A percentile compares a stretch with the other conserved stretches of the same genome.
Evolutionary conservation across 92 coral and sea anemone species (phyloP).

Genomic region (Blastomussa wellsi): DNA sequence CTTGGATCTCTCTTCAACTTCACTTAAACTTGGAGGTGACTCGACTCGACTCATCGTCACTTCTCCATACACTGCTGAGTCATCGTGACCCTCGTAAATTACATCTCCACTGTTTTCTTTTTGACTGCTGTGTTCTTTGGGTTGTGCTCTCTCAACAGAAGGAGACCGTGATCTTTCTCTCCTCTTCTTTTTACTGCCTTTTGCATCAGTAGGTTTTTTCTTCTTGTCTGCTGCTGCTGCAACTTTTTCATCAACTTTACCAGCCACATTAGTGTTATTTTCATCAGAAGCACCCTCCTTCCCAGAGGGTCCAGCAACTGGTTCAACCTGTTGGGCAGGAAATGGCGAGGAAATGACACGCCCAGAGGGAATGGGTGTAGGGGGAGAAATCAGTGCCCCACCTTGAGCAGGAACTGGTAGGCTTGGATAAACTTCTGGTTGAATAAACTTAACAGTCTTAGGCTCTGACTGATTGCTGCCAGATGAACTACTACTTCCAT

Average conservation of each 20-base stretch:
- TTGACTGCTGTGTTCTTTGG: constrained; percentile 24
- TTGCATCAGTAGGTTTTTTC: constrained; percentile 13
- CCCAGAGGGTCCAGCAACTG: neutral
- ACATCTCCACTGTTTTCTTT: constrained; percentile 14
- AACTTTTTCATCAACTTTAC: constrained; percentile 12
- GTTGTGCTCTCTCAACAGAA: constrained; percentile 45
- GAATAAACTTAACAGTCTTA: constrained; percentile 75
- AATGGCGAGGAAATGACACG: constrained; percentile 77
- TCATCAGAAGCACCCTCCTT: neutral
- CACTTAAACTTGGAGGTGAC: constrained; percentile 51
- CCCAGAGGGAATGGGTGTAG: constrained; percentile 84
- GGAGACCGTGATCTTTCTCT: constrained; percentile 70
- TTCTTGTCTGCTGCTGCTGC: constrained; percentile 12
- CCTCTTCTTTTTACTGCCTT: constrained; percentile 56
- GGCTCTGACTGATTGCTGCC: constrained; percentile 53
- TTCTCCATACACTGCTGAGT: constrained; percentile 22
- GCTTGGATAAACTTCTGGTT: constrained; percentile 72
- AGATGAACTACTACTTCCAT: constrained; percentile 52
- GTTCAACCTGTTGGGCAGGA: constrained; percentile 51
- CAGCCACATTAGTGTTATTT: constrained; percentile 11
- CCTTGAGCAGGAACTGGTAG: constrained; percentile 64
- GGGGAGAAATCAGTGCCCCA: constrained; percentile 63
- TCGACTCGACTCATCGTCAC: constrained; percentile 31
- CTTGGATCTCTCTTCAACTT: constrained; percentile 80
- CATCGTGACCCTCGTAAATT: constrained; percentile 7